A percentile compares a stretch with the other conserved stretches of the same genome.
Conservation (phyloP, 2,797 vertebrate species). For the Pantherophis alleghaniensis region DNA sequence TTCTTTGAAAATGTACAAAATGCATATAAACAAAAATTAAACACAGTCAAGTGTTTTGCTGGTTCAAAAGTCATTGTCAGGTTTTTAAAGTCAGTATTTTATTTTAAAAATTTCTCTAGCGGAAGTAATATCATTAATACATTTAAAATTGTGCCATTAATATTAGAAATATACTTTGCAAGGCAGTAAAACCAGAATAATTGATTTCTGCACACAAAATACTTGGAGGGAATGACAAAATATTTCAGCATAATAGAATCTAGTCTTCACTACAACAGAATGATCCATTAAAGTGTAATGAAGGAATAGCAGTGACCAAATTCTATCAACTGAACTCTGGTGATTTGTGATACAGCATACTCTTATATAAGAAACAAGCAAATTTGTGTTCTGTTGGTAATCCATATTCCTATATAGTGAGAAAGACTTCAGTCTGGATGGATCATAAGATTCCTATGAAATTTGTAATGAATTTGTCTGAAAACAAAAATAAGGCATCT, state of each 20-base stretch:
- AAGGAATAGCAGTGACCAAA: background rate
- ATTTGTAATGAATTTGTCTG: background rate
- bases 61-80: background rate
- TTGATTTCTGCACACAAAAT: background rate
- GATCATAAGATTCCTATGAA: background rate
- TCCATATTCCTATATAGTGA: background rate
- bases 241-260: background rate
- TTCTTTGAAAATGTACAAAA: background rate
- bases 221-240: background rate
- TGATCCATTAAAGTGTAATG: background rate
- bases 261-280: background rate
- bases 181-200: background rate
- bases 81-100: background rate
- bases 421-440: background rate
- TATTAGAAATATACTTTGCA: background rate
- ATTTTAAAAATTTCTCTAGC: background rate
- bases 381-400: background rate
- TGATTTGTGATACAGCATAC: background rate
- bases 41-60: background rate
- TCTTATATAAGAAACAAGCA: background rate
- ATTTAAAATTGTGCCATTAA: background rate
- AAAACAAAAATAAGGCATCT: background rate
- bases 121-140: too few relatives aligned
- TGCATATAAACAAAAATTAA: background rate
- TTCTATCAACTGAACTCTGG: background rate